Conservation (phyloP, 2,888 invertebrate genomes). For the Vesta saturnalis region DNA sequence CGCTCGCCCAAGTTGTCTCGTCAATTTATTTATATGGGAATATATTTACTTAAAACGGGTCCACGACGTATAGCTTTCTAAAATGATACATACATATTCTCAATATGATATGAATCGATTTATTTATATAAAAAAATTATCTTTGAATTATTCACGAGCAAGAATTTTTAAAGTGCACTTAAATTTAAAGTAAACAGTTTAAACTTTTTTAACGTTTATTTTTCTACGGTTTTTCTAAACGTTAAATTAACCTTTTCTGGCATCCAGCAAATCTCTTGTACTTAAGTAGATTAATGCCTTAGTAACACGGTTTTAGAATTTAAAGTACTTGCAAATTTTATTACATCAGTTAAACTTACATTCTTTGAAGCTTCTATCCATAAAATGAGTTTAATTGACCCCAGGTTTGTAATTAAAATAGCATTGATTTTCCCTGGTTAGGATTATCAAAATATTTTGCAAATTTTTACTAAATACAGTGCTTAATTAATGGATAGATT, state of each 20-base stretch:
- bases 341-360: neutral
- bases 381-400: too few relatives aligned
- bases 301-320: neutral
- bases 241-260: too few relatives aligned
- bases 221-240: too few relatives aligned
- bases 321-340: neutral
- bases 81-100: slow-evolving; percentile 41
- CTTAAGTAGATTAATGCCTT: neutral
- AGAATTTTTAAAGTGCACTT: slow-evolving; percentile 1
- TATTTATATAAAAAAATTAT: neutral
- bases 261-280: neutral
- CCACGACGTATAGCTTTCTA: slow-evolving; percentile 22
- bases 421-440: too few relatives aligned
- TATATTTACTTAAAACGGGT: slow-evolving; percentile 47
- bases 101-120: slow-evolving; percentile 10
- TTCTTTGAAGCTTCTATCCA: neutral
- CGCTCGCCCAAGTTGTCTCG: slow-evolving; percentile 39
- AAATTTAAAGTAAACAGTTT: too few relatives aligned
- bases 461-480: too few relatives aligned
- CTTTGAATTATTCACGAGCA: neutral
- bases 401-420: too few relatives aligned
- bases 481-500: too few relatives aligned
- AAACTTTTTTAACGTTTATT: too few relatives aligned
- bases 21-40: slow-evolving; percentile 44
- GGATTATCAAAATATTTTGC: too few relatives aligned